Base-by-base conservation (phyloP, 1,140 invertebrate genomes). In the Centruroides vittatus region DNA sequence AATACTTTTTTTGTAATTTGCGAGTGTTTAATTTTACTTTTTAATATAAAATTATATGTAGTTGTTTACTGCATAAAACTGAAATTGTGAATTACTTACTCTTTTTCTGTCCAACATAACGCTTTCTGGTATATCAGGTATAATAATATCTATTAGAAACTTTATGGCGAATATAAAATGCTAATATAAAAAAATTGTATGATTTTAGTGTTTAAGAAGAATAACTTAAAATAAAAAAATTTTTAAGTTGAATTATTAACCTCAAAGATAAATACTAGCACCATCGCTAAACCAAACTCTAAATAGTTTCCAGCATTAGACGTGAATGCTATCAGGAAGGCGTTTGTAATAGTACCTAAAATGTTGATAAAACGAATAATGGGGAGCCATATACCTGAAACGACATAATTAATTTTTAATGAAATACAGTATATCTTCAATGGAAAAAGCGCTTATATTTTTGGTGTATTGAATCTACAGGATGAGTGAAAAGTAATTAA, bases 271-370 rank as follows among this genome's bases (percentile, higher is more conserved):
- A 76, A 70, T 47, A 74, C 72, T 58, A 75, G 66, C 61, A 70
- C 68, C 8, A 61, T 46, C 5, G 48, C 23, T n/a, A 59, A 35
- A 23, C 46, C 3, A 36, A 35, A 5, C 11, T 55, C 55, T 47
- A 23, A 23, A 2, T 23, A 23, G 23, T 56, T 53, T 0, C 73
- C 73, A 70, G 73, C 74, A 36, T 61, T 63, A 0, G 76, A 75
- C 4, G 73, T 77, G 66, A 76, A 78, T 8, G 73, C 75, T 54
- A 78, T 73, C 0, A 78, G 67, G 64, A 75, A 78, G 34, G 70
- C 74, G 66, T 78, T 76, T 52, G 68, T 74, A 8, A 76, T 66
- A 8, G 77, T 74, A 23, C 75, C 76, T 61, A 62, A 66, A 35
- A 75, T 67, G 52, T 76, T 77, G 35, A 78, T 63, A 61, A 78